Conservation (phyloP, 2,888 invertebrate genomes). For the Choristoneura rosaceana region DNA sequence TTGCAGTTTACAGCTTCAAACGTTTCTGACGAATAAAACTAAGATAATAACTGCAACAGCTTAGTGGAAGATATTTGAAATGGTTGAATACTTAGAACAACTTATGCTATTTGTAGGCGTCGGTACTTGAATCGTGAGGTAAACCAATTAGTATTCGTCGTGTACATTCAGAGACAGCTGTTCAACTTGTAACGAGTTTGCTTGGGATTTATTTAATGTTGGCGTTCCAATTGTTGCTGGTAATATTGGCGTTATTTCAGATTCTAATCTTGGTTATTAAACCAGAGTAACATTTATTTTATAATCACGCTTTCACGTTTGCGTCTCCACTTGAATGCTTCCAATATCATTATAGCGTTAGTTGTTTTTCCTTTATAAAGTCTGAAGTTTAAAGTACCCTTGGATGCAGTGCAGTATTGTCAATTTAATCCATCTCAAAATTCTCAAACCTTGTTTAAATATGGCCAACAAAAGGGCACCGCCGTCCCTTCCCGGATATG, state of each 20-base stretch:
- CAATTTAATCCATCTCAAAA: conserved; percentile 12
- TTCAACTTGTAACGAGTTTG: conserved; percentile 43
- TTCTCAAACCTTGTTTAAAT: conserved; percentile 35
- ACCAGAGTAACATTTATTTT: neutral
- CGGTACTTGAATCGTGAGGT: conserved; percentile 47
- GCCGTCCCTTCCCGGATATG: conserved; percentile 56
- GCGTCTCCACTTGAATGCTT: neutral
- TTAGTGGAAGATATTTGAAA: conserved; percentile 25
- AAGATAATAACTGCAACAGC: conserved; percentile 33
- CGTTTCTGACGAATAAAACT: conserved; percentile 10
- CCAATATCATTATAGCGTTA: neutral
- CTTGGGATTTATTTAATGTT: conserved; percentile 19
- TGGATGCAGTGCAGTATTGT: neutral
- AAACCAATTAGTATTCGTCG: conserved; percentile 72
- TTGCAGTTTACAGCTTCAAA: conserved; percentile 22
- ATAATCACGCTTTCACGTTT: neutral
- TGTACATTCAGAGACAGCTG: conserved; percentile 47
- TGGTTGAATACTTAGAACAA: conserved; percentile 36
- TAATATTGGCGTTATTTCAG: conserved; percentile 13
- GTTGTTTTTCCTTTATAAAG: neutral
- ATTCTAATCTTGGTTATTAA: neutral
- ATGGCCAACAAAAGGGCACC: conserved; percentile 49
- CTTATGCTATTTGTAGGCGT: conserved; percentile 32
- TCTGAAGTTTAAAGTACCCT: neutral
- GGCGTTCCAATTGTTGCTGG: conserved; percentile 33